Base-by-base conservation (phyloP, 2,113 vertebrate genomes). In the Oryzias woworae region DNA sequence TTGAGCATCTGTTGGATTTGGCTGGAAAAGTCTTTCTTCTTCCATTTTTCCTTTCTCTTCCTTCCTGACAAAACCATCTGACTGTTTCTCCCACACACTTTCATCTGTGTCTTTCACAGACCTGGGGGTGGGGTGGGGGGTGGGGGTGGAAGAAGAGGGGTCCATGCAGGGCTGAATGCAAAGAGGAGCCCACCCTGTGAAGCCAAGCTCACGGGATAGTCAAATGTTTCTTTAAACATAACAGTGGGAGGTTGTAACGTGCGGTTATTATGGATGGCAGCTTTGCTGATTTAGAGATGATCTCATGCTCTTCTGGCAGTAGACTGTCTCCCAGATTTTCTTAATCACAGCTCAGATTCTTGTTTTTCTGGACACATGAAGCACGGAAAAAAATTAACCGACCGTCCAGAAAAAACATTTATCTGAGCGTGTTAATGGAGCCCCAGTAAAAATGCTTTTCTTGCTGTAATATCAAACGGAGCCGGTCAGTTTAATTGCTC, bases 271-370 rank as follows among this genome's bases (percentile, higher is more conserved):
- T 74, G 71, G 77, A 72, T 73, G 56, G 18, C 24, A 61, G 51
- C 67, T 78, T 42, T 75, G 71, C 78, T 87, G 77, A 80, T 86
- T 83, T 74, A 77, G 80, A 54, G 71, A 71, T 87, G 86, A 89
- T 55, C 83, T 89, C 81, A 81, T 77, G 61, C 64, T 77, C 52
- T 14, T 81, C 58, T 82, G 82, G 80, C 73, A 78, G 60, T 12
- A 62, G 51, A 86, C 59, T 58, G 77, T 83, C 78, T 78, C 74
- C 61, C 51, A 69, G 50, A 4, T 22, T 52, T 69, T 67, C 58
- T 76, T 61, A 84, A 78, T 50, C 24, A 54, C 71, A 73, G 83
- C 79, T 87, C 79, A 49, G 43, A 62, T 81, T 85, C 48, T 18
- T 65, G 50, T 79, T 84, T 80, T 75, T 77, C 56, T 81, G 64